Percentiles rank a stretch among this genome's conserved stretches.
phyloP scores from a whole-genome alignment of 2,888 invertebrate species.

The Cephus spinipes region DNA sequence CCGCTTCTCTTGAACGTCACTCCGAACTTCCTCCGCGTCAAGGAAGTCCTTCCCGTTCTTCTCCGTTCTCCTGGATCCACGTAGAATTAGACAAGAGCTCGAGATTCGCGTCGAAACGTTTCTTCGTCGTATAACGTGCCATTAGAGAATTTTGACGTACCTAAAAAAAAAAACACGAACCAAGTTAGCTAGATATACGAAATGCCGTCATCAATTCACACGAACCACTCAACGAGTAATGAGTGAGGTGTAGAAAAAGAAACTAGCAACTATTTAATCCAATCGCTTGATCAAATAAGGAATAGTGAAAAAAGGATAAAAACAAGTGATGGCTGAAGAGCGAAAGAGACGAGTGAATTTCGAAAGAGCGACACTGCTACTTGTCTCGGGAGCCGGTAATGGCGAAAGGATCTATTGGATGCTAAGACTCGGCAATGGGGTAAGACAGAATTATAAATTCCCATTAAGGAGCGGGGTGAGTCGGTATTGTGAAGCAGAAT shows the following conservation, averaged over 20 bases:
- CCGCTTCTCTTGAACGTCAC: conserved; percentile 5
- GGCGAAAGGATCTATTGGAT: neutral
- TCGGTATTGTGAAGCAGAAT: neutral
- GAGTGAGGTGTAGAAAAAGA: neutral
- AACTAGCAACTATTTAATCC: neutral
- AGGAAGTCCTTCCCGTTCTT: neutral
- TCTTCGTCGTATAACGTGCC: neutral
- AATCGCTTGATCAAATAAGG: neutral
- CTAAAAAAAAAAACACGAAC: neutral
- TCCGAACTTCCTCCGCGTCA: neutral
- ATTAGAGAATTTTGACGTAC: neutral
- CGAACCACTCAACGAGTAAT: neutral
- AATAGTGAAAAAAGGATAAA: neutral
- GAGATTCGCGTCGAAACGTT: neutral
- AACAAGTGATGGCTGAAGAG: neutral
- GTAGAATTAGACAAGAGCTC: neutral
- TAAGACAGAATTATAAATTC: conserved; percentile 5
- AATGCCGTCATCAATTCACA: neutral
- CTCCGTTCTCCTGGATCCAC: neutral
- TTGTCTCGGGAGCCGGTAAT: neutral
- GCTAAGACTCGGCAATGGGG: neutral
- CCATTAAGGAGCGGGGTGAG: neutral
- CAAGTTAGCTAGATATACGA: neutral
- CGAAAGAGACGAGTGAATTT: neutral
- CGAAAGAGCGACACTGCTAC: neutral